Percentiles rank a stretch among this genome's conserved stretches.
These are phyloP conservation scores for Chaetorhynchus papuensis DNA, from an alignment of 2,113 vertebrate genomes.

Conservation along the genomic window DNA sequence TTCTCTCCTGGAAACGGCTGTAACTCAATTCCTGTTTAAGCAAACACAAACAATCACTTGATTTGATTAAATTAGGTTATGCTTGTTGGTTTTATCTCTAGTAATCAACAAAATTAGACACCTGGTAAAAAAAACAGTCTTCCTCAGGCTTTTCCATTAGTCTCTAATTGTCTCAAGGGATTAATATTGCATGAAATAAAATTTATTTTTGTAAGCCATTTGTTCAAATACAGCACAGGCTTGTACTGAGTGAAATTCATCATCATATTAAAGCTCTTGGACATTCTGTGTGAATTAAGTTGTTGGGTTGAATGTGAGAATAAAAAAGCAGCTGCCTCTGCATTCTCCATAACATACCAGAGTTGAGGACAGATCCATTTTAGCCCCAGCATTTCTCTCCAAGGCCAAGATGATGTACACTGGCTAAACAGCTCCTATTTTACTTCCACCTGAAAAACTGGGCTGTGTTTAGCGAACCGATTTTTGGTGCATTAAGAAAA, in stretches of 20 bases:
- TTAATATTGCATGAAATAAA: slow-evolving; percentile 48
- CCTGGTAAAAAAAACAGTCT: background rate
- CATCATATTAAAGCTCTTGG: background rate
- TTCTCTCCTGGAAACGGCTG: background rate
- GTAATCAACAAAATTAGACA: slow-evolving; percentile 53
- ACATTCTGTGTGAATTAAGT: background rate
- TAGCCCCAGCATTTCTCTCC: background rate
- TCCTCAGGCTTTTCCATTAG: slow-evolving; percentile 24
- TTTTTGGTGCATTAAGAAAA: background rate
- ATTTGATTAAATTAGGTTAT: slow-evolving; percentile 59
- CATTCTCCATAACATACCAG: background rate
- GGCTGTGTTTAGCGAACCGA: background rate
- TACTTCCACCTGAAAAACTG: background rate
- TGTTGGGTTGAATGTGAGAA: background rate
- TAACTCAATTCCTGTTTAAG: slow-evolving; percentile 53
- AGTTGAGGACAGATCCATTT: background rate
- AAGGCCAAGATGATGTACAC: background rate
- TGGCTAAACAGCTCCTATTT: background rate
- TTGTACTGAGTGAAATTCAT: background rate
- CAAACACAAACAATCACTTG: slow-evolving; percentile 40
- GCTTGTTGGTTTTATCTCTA: slow-evolving; percentile 39
- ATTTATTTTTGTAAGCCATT: background rate
- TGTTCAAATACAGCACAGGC: background rate
- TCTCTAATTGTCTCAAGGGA: slow-evolving; percentile 30
- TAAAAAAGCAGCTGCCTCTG: background rate